A percentile compares a stretch with the other conserved stretches of the same genome.
phyloP scores from a whole-genome alignment of 2,797 vertebrate species.

The Okamejei kenojei region DNA sequence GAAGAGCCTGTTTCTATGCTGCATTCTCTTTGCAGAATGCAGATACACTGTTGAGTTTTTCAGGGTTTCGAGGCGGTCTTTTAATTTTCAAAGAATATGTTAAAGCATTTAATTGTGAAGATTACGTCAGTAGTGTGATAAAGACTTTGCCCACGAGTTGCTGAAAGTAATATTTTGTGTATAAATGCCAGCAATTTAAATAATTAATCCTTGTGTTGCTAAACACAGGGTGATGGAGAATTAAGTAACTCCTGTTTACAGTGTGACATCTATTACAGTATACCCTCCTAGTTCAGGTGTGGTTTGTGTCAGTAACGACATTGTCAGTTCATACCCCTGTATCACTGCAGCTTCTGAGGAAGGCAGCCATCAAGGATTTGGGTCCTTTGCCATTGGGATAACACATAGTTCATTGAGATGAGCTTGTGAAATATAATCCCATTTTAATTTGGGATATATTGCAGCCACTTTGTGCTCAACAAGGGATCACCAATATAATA shows the following conservation, averaged over 20 bases:
- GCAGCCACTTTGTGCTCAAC: not conserved
- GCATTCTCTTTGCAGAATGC: not conserved
- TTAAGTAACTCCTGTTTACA: not conserved
- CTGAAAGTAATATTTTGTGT: not conserved
- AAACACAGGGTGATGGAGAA: not conserved
- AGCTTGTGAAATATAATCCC: not conserved
- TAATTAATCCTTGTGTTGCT: slow-evolving; percentile 8
- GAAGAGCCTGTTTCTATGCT: not conserved
- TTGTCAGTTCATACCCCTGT: not conserved
- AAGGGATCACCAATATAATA: not conserved
- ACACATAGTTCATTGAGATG: not conserved
- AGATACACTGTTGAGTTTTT: not conserved
- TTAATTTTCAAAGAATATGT: not conserved
- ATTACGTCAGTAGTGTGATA: no score
- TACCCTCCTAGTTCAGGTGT: not conserved
- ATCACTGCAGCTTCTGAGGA: not conserved
- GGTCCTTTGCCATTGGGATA: not conserved
- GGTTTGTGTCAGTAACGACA: not conserved
- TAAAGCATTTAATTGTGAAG: not conserved
- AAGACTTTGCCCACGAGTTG: no score
- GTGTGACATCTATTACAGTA: no score
- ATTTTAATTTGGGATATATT: not conserved
- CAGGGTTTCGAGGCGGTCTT: not conserved
- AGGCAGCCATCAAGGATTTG: not conserved
- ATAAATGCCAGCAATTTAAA: not conserved